Evolutionary conservation across 1,140 invertebrate species (phyloP).

Genomic region (Drosophila saltans): DNA sequence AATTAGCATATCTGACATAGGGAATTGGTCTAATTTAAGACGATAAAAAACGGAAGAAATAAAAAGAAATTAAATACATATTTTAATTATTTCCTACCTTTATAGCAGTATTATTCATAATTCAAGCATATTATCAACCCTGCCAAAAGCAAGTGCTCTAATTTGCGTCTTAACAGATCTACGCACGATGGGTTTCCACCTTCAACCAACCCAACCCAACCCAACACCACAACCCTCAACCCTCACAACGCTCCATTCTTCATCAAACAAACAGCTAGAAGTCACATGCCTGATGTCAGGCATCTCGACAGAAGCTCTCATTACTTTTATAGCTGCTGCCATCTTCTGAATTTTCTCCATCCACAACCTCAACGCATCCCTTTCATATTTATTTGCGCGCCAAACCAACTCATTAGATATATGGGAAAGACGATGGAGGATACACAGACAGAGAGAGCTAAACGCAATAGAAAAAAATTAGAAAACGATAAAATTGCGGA

Average conservation of each 20-base stretch:
- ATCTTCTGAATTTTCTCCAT: constrained; percentile 19
- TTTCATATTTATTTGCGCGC: constrained; percentile 59
- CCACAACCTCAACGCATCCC: background rate
- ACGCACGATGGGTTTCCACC: constrained; percentile 31
- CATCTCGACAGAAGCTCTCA: constrained; percentile 33
- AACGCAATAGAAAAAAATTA: constrained; percentile 69
- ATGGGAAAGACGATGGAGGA: constrained; percentile 21
- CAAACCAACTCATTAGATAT: constrained; percentile 61
- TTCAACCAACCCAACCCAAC: too few species aligned
- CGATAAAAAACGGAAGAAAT: background rate
- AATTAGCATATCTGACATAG: background rate
- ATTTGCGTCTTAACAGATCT: constrained; percentile 58
- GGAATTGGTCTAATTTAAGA: constrained; percentile 15
- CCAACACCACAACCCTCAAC: background rate
- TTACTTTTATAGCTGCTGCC: constrained; percentile 47
- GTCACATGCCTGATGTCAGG: constrained; percentile 29
- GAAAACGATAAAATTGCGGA: constrained; percentile 80
- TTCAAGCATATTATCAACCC: constrained; percentile 49
- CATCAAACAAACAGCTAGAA: background rate
- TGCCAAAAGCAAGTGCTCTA: constrained; percentile 56
- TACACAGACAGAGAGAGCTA: background rate
- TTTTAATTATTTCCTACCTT: constrained; percentile 21
- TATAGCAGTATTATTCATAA: constrained; percentile 30
- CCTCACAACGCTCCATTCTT: background rate
- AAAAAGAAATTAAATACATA: background rate